phyloP scores from a whole-genome alignment of 2,797 vertebrate species.

The Danio kyathit region DNA sequence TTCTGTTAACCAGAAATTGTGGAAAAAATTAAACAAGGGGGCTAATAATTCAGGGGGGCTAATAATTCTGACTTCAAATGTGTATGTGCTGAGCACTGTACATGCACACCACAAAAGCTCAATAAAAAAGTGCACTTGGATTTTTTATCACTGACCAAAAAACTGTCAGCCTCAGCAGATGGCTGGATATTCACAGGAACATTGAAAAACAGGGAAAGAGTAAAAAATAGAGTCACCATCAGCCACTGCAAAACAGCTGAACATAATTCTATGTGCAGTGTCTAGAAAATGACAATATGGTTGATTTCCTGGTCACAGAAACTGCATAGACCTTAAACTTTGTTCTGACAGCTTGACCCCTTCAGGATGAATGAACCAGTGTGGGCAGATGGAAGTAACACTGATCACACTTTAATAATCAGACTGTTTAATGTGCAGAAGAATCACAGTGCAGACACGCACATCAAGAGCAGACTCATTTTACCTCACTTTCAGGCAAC shows the following conservation, averaged over 20 bases:
- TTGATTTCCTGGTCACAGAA: slow-evolving; percentile 15
- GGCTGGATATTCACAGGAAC: slow-evolving; percentile 18
- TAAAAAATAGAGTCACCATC: background rate
- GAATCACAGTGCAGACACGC: background rate
- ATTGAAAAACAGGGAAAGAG: too few species aligned
- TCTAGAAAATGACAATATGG: slow-evolving; percentile 1
- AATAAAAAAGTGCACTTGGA: background rate
- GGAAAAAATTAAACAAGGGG: too few species aligned
- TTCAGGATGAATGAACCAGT: slow-evolving; percentile 26
- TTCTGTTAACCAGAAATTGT: too few species aligned
- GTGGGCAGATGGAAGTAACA: slow-evolving; percentile 11
- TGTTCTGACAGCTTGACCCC: slow-evolving; percentile 41
- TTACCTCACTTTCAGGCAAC: background rate
- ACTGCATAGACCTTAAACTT: slow-evolving; percentile 1
- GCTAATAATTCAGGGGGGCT: too few species aligned
- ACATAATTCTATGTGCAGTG: background rate
- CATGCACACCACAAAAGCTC: background rate
- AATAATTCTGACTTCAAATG: too few species aligned
- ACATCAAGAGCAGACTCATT: background rate
- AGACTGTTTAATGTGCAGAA: background rate
- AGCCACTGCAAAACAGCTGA: background rate
- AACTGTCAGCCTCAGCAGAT: slow-evolving; percentile 1
- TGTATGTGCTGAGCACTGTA: too few species aligned
- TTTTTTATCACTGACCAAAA: background rate
- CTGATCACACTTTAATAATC: slow-evolving; percentile 10